phyloP scores from a whole-genome alignment of 2,113 vertebrate genomes.

The Rhinoderma darwinii region DNA sequence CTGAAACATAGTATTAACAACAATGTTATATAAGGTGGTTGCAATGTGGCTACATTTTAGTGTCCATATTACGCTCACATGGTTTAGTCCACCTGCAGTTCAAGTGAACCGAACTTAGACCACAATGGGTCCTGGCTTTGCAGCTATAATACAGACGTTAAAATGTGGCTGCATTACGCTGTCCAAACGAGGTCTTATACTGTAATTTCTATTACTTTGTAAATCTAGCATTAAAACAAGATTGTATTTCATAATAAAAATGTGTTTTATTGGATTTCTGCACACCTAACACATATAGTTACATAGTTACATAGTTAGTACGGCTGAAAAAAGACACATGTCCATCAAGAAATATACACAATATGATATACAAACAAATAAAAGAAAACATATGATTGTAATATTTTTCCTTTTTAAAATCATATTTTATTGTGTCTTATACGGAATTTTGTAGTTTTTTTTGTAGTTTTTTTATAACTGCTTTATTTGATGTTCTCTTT shows the following conservation, averaged over 20 bases:
- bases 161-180: no score
- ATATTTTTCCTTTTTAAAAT: conserved; percentile 10
- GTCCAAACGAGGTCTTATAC: no score
- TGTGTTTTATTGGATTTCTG: background rate
- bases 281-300: no score
- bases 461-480: conserved; percentile 25
- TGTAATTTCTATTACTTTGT: background rate
- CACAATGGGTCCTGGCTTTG: no score
- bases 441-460: conserved; percentile 19
- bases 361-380: background rate
- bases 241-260: background rate
- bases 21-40: background rate
- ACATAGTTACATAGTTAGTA: no score
- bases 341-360: no score
- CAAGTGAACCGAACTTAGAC: no score
- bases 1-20: background rate
- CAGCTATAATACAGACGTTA: no score
- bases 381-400: background rate
- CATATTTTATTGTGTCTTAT: background rate
- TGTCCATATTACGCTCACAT: no score
- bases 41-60: no score
- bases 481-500: conserved; percentile 67
- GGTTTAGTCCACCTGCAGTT: no score
- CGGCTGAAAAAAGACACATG: no score
- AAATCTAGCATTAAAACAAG: background rate